Base-by-base conservation (phyloP, 2,888 invertebrate genomes). In the Heteromyza rotundicornis region DNA sequence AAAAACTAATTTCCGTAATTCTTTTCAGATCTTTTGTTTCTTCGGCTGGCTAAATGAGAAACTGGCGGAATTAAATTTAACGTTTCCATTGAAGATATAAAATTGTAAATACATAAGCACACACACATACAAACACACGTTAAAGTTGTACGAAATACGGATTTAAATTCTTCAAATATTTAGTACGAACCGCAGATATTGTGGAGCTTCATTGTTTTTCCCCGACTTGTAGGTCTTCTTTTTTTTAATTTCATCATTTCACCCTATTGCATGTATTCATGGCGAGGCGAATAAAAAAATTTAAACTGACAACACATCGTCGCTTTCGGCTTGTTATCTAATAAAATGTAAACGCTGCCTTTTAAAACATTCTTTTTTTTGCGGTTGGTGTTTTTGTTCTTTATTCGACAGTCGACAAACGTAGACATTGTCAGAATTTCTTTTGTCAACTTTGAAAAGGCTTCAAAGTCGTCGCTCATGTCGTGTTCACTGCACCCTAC, bases 1-100 rank as follows among this genome's bases (percentile, higher is more conserved):
- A 71, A 69, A 71, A 71, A 71, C 69, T 69, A 71, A 71, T 71
- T 71, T 71, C 71, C 70, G 70, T 65, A 68, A 68, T 70, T 69
- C 66, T 67, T 66, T 57, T 50, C 32, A 55, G 55, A 32, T 32
- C 49, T 8, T 60, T 50, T 55, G 47, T 32, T 60, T 60, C 12
- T 1, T n/a, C 10, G 17, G 3, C 40, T 40, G n/a, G n/a, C 40
- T 40, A n/a, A 40, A 40, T 40, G 40, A 40, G 40, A 40, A 10
- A 27, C 10, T 5, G 27, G 27, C 27, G 27, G n/a, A n/a, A n/a
- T n/a, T n/a, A n/a, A n/a, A n/a, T n/a, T n/a, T n/a, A n/a, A n/a
- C n/a, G n/a, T n/a, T n/a, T n/a, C n/a, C n/a, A n/a, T n/a, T n/a
- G n/a, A n/a, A n/a, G n/a, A n/a, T n/a, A n/a, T n/a, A n/a, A n/a